Evolutionary conservation across 2,888 invertebrate genomes (phyloP).

Genomic region (Buathra laborator): DNA sequence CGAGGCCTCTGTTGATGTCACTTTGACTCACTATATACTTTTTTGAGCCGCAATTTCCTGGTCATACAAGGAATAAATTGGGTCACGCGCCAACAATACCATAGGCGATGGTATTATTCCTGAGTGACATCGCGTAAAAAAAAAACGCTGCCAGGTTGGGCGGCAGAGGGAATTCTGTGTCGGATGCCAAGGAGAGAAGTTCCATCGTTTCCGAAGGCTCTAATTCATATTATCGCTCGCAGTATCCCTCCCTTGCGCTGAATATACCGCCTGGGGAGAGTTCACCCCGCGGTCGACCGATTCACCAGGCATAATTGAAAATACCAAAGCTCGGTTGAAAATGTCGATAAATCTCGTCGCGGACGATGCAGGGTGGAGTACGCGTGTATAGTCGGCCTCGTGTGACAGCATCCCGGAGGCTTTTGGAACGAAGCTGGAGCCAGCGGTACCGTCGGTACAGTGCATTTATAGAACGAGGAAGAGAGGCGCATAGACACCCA

Average conservation of each 20-base stretch:
- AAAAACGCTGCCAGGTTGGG: background rate
- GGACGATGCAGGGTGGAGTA: conserved; percentile 13
- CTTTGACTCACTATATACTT: background rate
- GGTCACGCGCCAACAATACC: background rate
- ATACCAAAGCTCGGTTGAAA: conserved; percentile 76
- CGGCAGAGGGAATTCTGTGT: background rate
- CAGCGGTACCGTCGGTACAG: conserved; percentile 33
- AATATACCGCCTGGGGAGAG: conserved; percentile 7
- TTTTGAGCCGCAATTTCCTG: background rate
- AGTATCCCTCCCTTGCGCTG: background rate
- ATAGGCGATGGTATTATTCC: background rate
- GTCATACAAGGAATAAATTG: background rate
- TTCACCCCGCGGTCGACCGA: conserved; percentile 35
- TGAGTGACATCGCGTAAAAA: conserved; percentile 27
- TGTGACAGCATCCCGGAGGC: conserved; percentile 40
- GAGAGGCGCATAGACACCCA: conserved; percentile 35
- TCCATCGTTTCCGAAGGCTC: conserved; percentile 57
- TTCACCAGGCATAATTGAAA: conserved; percentile 75
- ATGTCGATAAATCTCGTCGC: conserved; percentile 75
- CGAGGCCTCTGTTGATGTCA: background rate
- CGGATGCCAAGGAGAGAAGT: conserved; percentile 50
- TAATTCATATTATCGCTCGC: conserved; percentile 69
- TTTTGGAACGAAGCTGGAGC: conserved; percentile 17
- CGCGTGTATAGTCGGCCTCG: conserved; percentile 20
- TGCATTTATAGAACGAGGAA: conserved; percentile 30